These are phyloP conservation scores for Aldabrachelys gigantea DNA, from an alignment of 2,113 vertebrate species.

Conservation along the genomic window DNA sequence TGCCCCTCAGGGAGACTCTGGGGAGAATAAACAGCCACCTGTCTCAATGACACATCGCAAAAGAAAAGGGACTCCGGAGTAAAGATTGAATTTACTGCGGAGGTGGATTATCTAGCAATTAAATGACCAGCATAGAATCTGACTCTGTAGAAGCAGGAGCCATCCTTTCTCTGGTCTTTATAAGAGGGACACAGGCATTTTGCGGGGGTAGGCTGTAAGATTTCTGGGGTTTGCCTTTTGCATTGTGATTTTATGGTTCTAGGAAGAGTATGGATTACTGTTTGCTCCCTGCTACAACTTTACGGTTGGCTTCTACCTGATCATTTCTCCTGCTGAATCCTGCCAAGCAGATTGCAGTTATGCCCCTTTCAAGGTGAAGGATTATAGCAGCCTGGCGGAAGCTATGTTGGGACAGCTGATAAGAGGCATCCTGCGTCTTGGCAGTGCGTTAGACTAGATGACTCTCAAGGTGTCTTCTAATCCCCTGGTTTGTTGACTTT, in stretches of 20 bases:
- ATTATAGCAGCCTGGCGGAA: no score
- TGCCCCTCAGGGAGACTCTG: background rate
- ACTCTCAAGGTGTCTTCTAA: no score
- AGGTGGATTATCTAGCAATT: background rate
- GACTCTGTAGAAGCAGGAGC: background rate
- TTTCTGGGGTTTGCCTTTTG: accelerated
- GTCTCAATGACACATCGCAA: background rate
- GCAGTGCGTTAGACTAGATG: no score
- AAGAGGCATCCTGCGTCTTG: no score
- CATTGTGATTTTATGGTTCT: background rate
- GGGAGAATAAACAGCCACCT: background rate
- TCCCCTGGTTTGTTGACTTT: no score
- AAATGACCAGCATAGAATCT: background rate
- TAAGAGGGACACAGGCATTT: background rate
- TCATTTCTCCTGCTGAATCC: no score
- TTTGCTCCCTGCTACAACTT: background rate
- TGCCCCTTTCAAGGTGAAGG: no score
- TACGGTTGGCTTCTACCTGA: background rate
- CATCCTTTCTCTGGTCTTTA: background rate
- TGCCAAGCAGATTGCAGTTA: no score
- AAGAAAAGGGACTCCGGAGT: background rate
- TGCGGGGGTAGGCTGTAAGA: background rate
- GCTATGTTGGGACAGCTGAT: no score
- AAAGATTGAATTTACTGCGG: background rate
- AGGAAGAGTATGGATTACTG: background rate